Base-by-base conservation (phyloP, 2,797 vertebrate genomes). In the Lophotriccus pileatus region DNA sequence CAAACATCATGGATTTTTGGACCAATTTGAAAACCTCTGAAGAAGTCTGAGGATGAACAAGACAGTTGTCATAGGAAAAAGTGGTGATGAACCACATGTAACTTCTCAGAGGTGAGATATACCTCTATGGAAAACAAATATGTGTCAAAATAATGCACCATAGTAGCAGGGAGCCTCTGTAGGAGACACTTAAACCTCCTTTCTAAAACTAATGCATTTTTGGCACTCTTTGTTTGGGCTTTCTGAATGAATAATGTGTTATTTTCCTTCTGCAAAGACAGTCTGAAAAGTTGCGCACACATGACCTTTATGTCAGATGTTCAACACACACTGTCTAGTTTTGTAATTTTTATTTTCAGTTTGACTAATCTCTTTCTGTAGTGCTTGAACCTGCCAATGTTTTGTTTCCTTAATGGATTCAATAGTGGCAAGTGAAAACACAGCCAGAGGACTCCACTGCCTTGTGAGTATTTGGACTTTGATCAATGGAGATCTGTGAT, bases 331-430 rank as follows among this genome's bases (percentile, higher is more conserved):
- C 41, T 63, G 25, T 58, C 56, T 84, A 68, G 58, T 36, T 96
- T 60, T 67, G 32, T 84, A 69, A 67, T 82, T 91, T 76, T 81
- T 89, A 28, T 81, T 81, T 94, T 82, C 83, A 64, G 1, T 84
- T 86, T 89, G 70, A 93, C 84, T 64, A n/a, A 70, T 84, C 63
- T 91, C 50, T 73, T 87, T 91, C 83, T 73, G 34, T 63, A 67
- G 28, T 79, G 56, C 56, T 70, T 60, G 55, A 92, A 84, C 27
- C 56, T 84, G 52, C 36, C 80, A 90, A 3, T 50, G 39, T 56
- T 91, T 90, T 87, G 56, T 63, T 91, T 87, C 73, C 69, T 94
- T 91, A 69, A 90, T 90, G 87, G 56, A 55, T 89, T 84, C 67
- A 44, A 34, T 53, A 84, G 52, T 55, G 39, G 68, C 70, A 86